Base-by-base conservation (phyloP, 2,113 vertebrate genomes). In the Alexandromys fortis region DNA sequence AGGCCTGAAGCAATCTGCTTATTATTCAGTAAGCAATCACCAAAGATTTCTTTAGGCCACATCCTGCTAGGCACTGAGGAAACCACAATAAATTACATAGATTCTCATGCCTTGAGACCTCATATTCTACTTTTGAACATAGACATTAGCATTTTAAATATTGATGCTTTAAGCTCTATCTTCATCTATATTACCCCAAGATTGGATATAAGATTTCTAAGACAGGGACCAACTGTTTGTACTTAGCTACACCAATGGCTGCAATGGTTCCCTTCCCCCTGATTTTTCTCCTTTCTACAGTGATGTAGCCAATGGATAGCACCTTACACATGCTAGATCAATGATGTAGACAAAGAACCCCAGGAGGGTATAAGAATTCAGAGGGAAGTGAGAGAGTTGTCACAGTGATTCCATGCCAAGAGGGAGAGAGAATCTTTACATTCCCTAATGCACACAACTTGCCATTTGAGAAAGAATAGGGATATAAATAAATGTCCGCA, bases 121-220 rank as follows among this genome's bases (percentile, higher is more conserved):
- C 58, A 63, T 3, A 35, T 26, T 38, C 26, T 92, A 81, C 72
- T 86, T 89, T 21, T 90, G 73, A 83, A 83, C 78, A 49, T 4
- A 86, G 58, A 94, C 49, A 55, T 89, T 70, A 61, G 65, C 47
- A 33, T 76, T 86, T 30, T 52, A 94, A 94, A 94, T 78, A 85
- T 35, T 91, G 45, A 52, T 78, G 68, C 65, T 65, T 90, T 94
- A 65, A 87, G 75, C 55, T 70, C 7, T 83, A 14, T 49, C 72
- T 47, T 85, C 90, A 68, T 42, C 91, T 38, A 70, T 68, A 73
- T 68, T 65, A 92, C 79, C 26, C 26, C 83, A 30, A 68, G 63
- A 87, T 19, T 89, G 91, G 33, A 78, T 13, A 75, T 7, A 96
- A 75, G 35, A 70, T 90, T 92, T 90, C 75, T 70, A 55, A 47